Evolutionary conservation across 2,113 vertebrate genomes (phyloP).

Genomic region (Hipposideros armiger): DNA sequence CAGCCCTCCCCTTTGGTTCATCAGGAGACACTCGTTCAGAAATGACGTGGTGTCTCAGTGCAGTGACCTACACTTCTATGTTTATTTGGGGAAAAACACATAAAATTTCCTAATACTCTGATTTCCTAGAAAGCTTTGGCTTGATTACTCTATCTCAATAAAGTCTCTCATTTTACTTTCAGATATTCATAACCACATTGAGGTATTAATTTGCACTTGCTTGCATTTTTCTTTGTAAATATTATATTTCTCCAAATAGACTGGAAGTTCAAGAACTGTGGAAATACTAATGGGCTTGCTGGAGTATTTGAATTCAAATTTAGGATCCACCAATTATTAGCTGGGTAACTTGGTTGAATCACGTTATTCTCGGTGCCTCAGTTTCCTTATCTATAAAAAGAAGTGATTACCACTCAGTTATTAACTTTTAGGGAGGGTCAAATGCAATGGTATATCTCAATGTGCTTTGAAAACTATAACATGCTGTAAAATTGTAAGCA

Average conservation of each 20-base stretch:
- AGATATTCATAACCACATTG: not conserved
- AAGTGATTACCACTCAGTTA: not conserved
- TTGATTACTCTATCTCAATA: not conserved
- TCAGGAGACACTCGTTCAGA: not conserved
- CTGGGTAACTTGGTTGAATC: not conserved
- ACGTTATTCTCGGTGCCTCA: not conserved
- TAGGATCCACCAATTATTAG: not conserved
- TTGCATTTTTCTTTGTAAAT: slow-evolving; percentile 19
- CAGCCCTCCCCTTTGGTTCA: not conserved
- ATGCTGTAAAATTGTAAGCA: not conserved
- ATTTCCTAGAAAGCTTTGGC: not conserved
- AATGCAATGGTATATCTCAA: not conserved
- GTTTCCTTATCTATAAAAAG: slow-evolving; percentile 32
- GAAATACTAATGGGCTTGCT: not conserved
- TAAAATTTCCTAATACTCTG: not conserved
- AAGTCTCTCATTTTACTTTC: not conserved
- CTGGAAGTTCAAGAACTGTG: not conserved
- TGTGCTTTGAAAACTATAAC: not conserved
- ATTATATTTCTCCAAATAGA: not conserved
- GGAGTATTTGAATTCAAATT: slow-evolving; percentile 24
- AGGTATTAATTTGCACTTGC: not conserved
- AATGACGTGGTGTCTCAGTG: not conserved
- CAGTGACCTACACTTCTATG: not conserved
- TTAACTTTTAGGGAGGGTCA: not conserved
- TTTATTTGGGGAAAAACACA: not conserved